Percentiles rank a stretch among this genome's conserved stretches.
Evolutionary conservation across 1,140 invertebrate genomes (phyloP).

Genomic region (Drosophila sp.): DNA sequence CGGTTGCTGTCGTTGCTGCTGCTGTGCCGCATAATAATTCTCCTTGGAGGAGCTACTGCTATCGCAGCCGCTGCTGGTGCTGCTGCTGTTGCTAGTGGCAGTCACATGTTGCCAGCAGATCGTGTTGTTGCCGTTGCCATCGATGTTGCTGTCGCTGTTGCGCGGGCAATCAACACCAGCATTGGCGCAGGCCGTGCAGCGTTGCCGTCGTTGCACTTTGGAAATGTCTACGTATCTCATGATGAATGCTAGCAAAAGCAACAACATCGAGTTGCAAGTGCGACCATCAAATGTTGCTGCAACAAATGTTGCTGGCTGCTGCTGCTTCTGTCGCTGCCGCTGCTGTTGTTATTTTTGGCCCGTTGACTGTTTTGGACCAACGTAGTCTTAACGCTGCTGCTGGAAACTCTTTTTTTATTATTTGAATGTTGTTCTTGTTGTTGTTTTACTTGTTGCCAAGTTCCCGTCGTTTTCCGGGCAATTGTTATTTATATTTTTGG

Average conservation of each 20-base stretch:
- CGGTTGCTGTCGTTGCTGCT: constrained; percentile 51
- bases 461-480: constrained; percentile 30
- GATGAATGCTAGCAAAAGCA: constrained; percentile 79
- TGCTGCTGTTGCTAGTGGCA: constrained; percentile 63
- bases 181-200: constrained; percentile 60
- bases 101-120: constrained; percentile 74
- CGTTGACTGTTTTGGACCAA: constrained; percentile 62
- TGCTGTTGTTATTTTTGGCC: constrained; percentile 65
- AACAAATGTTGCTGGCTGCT: constrained; percentile 51
- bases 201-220: constrained; percentile 66
- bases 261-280: constrained; percentile 79
- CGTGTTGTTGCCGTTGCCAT: constrained; percentile 59
- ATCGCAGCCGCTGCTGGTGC: constrained; percentile 78
- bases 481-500: constrained; percentile 36
- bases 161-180: constrained; percentile 59
- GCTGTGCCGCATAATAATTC: constrained; percentile 63
- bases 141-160: constrained; percentile 31
- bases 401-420: constrained; percentile 17
- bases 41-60: constrained; percentile 79
- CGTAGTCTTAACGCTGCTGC: constrained; percentile 46
- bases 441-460: constrained; percentile 64
- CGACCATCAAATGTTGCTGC: constrained; percentile 62
- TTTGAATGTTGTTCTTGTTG: constrained; percentile 16
- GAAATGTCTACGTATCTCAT: constrained; percentile 84
- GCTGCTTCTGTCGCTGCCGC: constrained; percentile 13